Evolutionary conservation across 2,888 invertebrate genomes (phyloP), one percentile per base, ranked within the genome.

Genomic region (Arenicola marina): DNA sequence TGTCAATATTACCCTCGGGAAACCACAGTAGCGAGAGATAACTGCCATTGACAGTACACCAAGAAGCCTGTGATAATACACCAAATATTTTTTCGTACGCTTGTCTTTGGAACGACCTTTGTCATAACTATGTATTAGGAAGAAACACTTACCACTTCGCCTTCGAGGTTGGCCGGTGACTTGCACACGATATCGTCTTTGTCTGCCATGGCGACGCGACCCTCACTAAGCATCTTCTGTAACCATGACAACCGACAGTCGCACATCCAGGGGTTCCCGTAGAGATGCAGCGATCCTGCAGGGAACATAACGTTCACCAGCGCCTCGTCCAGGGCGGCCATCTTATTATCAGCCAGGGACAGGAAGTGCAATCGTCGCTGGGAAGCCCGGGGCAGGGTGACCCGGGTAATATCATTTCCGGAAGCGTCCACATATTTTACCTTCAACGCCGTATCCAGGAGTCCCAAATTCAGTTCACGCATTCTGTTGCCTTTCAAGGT

Each of bases 201-300:
- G 18, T 59, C 56, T 21, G 63, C 31, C 24, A 63, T 24, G 29
- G 38, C 26, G 28, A 58, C 28, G 18, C 28, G 31, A 26, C 54
- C 33, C 24, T 31, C 29, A 18, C 43, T 24, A 18, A 31, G 38
- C 4, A 51, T 48, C 4, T 32, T 26, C 28, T 44, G 29, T 28
- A 63, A 31, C 63, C 63, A 63, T 15, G 33, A 26, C 21, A 76
- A 43, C 15, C 72, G 57, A 56, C 76, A 76, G 62, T 76, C 74
- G 69, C 76, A 76, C 32, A 70, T 63, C 70, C 71, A 69, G 2
- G 74, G 73, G 56, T 76, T 76, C 46, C 68, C 68, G 33, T 63
- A 56, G 56, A 63, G 59, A 60, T 60, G 63, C 1, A 63, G 60
- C n/a, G 59, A 46, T 21, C 55, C 56, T 4, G 60, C 60, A 43